Evolutionary conservation across 1,140 invertebrate genomes (phyloP).

Genomic region (Wasmannia auropunctata): DNA sequence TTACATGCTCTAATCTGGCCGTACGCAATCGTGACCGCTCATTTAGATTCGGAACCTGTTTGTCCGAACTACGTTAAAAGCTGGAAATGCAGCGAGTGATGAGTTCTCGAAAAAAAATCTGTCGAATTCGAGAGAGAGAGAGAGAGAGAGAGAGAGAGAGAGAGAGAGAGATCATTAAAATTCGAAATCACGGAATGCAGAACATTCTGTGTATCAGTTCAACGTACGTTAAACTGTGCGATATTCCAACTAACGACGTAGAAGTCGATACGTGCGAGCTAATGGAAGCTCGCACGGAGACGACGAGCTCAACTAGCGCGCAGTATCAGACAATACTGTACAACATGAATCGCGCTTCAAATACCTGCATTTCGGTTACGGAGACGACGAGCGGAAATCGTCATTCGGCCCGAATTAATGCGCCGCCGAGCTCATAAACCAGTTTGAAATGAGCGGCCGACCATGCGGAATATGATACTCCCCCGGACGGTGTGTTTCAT

Average conservation of each 20-base stretch:
- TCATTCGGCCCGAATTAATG: conserved; percentile 67
- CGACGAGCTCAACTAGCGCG: not conserved
- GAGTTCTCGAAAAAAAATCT: not conserved
- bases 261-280: not conserved
- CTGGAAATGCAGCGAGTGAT: not conserved
- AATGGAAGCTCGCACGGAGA: not conserved
- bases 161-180: not conserved
- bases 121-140: not conserved
- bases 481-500: conserved; percentile 61
- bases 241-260: not conserved
- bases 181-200: not conserved
- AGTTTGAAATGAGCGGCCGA: conserved; percentile 50
- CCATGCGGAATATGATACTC: conserved; percentile 47
- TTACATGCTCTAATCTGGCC: not conserved
- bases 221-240: not conserved
- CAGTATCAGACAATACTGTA: conserved; percentile 27
- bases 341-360: conserved; percentile 6
- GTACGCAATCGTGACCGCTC: not conserved
- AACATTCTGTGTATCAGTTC: not conserved
- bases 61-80: not conserved
- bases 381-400: conserved; percentile 27
- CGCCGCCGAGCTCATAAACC: conserved; percentile 61
- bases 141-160: too few species aligned
- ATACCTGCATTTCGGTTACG: conserved; percentile 19
- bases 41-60: conserved; percentile 21